These are phyloP conservation scores for Psophia crepitans DNA, from an alignment of 2,113 vertebrate genomes.

Conservation along the genomic window DNA sequence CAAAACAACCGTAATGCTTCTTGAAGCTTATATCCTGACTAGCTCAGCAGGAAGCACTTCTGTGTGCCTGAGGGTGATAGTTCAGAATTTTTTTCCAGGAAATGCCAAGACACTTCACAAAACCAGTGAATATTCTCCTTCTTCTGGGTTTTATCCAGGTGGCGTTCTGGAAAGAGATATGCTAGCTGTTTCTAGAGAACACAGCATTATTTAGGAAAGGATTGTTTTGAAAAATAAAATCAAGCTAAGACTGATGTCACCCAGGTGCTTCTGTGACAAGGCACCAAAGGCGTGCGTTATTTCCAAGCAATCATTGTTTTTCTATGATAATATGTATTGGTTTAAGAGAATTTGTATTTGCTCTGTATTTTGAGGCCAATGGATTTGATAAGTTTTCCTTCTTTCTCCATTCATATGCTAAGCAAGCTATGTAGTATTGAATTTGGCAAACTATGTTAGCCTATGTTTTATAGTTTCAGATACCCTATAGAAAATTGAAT, in stretches of 20 bases:
- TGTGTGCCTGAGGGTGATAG: not conserved
- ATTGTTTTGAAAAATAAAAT: not conserved
- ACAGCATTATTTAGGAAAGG: not conserved
- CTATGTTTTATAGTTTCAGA: not conserved
- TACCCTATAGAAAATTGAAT: not conserved
- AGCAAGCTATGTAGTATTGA: not conserved
- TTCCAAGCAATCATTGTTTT: not conserved
- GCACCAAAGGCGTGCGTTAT: not conserved
- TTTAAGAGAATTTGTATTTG: not conserved
- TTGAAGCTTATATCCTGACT: not conserved
- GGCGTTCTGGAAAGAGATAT: not conserved
- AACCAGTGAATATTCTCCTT: not conserved
- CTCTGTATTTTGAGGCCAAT: not conserved
- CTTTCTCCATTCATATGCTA: not conserved
- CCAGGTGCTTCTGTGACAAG: not conserved
- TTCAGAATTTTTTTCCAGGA: not conserved
- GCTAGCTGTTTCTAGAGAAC: not conserved
- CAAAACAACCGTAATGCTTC: not conserved
- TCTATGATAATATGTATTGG: not conserved
- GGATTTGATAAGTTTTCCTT: not conserved
- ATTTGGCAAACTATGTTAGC: not conserved
- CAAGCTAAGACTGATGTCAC: not conserved
- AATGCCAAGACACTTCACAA: not conserved
- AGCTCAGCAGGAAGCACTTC: not conserved
- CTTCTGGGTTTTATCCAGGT: not conserved